Evolutionary conservation across 2,888 invertebrate species (phyloP), one percentile per base, ranked within the genome.

Genomic region (Harpalus rufipes): DNA sequence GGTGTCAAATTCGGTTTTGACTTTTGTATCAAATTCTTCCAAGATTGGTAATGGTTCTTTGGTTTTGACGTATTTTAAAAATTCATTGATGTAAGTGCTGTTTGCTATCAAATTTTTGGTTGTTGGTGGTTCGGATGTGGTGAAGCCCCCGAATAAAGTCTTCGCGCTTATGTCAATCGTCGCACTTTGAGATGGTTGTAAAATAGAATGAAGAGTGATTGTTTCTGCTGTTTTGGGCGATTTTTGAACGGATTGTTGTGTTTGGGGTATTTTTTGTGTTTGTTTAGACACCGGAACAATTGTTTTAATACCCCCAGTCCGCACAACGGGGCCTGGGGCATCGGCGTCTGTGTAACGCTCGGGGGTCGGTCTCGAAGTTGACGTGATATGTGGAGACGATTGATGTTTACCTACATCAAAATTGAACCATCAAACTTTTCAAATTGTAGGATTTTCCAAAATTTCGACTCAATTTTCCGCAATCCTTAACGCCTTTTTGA

Each of bases 31-130:
- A 44, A 7, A 10, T 44, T 44, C 8, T 44, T 7, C 44, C 5
- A 44, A 10, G 1, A 44, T 44, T 3, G 44, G 44, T 5, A 44
- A 3, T 7, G 44, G 44, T 10, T 83, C 68, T 14, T 84, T 79
- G 6, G 78, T 78, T 25, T 84, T 78, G 7, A 85, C 84, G 32
- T 68, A 85, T 21, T 79, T 85, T 8, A 85, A 68, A 16, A 85
- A 85, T 18, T 85, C 84, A 14, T 85, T 80, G 32, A 85, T 79
- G 58, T 85, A 85, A 6, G 84, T 80, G 6, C 78, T 56, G 41
- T 84, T 44, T 5, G 44, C 44, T 10, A 44, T 2, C 5, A 44
- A 5, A 61, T n/a, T 61, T 8, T 61, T 16, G 5, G 7, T 21
- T 7, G 8, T 21, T 7, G 61, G 18, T 5, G 61, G 61, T 21